Percentiles rank a stretch among this genome's conserved stretches.
Conservation (phyloP, 1,140 invertebrate genomes). For the Zaprionus vittiger region DNA sequence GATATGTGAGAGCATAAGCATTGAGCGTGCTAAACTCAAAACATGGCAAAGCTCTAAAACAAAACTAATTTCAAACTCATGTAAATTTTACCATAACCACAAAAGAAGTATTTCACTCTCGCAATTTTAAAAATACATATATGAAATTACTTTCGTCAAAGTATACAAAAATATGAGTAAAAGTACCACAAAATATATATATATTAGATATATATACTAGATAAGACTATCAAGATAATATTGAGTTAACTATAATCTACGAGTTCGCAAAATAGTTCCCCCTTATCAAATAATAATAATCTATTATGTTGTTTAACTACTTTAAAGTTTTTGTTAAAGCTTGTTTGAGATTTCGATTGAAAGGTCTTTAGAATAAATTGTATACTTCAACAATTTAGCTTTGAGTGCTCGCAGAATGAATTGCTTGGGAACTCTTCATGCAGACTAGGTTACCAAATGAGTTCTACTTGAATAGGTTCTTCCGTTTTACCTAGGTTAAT, state of each 20-base stretch:
- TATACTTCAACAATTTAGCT: not conserved
- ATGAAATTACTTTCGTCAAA: not conserved
- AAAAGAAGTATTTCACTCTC: not conserved
- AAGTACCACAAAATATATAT: not conserved
- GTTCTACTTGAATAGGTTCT: constrained; percentile 9
- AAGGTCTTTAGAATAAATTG: not conserved
- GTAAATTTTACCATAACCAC: constrained; percentile 3
- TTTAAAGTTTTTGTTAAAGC: not conserved
- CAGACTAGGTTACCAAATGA: constrained; percentile 6
- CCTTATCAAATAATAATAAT: too few species aligned
- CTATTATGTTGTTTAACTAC: not conserved
- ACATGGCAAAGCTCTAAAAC: constrained; percentile 13
- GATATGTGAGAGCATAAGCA: constrained; percentile 19
- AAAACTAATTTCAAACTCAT: not conserved
- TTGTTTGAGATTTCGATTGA: not conserved
- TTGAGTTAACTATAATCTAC: too few species aligned
- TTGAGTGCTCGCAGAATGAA: not conserved
- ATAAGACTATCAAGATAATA: not conserved
- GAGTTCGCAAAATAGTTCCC: too few species aligned
- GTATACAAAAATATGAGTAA: not conserved
- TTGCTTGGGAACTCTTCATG: not conserved
- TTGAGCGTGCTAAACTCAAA: constrained; percentile 23
- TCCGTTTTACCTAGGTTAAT: constrained; percentile 28
- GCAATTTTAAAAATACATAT: not conserved
- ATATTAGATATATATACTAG: not conserved